Evolutionary conservation across 1,140 invertebrate genomes (phyloP), one percentile per base, ranked within the genome.

Genomic region (Papilio glaucus): DNA sequence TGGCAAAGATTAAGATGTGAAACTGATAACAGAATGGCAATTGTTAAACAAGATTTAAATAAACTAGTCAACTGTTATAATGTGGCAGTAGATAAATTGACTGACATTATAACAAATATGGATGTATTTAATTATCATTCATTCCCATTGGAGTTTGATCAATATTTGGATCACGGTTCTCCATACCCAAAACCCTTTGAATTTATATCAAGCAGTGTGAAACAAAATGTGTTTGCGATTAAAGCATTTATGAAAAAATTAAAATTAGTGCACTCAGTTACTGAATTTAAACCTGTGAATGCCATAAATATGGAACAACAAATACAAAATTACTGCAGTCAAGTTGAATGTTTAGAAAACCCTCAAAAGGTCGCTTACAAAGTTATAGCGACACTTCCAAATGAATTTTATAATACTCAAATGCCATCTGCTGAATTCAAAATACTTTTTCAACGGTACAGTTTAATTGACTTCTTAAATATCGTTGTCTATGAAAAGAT

Each of bases 61-160:
- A 94, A 94, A 75, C 91, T 96, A 4, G 94, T 95, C 18, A 84
- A 93, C 37, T 85, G 96, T 38, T 96, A 96, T 75, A 96, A 96
- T 81, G 93, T 95, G 77, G 95, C 94, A 39, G 93, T 96, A 4
- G 88, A 91, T 62, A 94, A 94, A 76, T 80, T 96, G 18, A 94
- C 92, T n/a, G 82, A 94, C 29, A 94, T 96, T 45, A 85, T 95
- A n/a, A 91, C 94, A 21, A 93, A 96, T 88, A 91, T 94, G 68
- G 80, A 91, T 76, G 71, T 92, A 37, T 87, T 89, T 38, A 89
- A 93, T 72, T 93, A 92, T 80, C 83, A 89, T 15, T 81, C 82
- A 61, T 93, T 93, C 79, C 90, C 93, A 33, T 75, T 89, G 63
- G 93, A 93, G 78, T 90, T 94, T 65, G 85, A 86, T 62, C 62